phyloP scores from a whole-genome alignment of 2,113 vertebrate genomes.

The Collichthys lucidus region DNA sequence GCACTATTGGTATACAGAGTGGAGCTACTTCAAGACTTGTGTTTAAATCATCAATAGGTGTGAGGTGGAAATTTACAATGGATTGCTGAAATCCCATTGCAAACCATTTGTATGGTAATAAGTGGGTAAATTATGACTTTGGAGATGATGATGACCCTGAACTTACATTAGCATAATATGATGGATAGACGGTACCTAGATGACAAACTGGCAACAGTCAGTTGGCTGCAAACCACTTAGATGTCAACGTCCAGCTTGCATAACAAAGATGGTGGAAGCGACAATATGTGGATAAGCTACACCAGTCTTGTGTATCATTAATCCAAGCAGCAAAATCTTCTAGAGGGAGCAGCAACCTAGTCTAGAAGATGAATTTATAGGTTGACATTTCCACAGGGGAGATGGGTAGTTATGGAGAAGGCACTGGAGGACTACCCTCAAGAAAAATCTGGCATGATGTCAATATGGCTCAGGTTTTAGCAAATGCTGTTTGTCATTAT shows the following conservation, averaged over 20 bases:
- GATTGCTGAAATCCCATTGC: neutral
- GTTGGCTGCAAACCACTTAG: neutral
- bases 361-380: neutral
- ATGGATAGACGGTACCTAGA: neutral
- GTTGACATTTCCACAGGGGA: neutral
- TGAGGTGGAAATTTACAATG: neutral
- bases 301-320: neutral
- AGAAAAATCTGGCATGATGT: slow-evolving; percentile 21
- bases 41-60: neutral
- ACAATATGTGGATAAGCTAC: slow-evolving; percentile 8
- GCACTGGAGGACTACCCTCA: neutral
- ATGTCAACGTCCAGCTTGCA: neutral
- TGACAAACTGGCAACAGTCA: neutral
- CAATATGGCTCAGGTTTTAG: slow-evolving; percentile 17
- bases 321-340: neutral
- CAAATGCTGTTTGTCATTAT: slow-evolving; percentile 5
- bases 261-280: neutral
- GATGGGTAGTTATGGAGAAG: slow-evolving; percentile 9
- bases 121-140: neutral
- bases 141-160: neutral
- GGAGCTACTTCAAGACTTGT: neutral
- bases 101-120: slow-evolving; percentile 12
- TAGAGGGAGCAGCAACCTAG: neutral
- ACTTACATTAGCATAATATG: neutral
- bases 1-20: neutral